phyloP scores from a whole-genome alignment of 1,140 invertebrate species.

The Diorhabda sublineata region DNA sequence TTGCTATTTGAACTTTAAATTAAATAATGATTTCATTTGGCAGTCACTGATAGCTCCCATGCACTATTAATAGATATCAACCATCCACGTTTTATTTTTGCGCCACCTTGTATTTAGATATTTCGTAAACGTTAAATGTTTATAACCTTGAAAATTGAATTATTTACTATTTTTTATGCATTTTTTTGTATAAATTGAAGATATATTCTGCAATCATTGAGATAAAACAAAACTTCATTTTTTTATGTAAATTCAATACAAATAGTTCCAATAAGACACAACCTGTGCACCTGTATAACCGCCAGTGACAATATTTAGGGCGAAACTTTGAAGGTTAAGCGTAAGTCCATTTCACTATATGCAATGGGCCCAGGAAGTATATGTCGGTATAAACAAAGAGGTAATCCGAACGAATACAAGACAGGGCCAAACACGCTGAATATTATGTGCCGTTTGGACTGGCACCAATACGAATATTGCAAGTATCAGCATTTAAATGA shows the following conservation, averaged over 20 bases:
- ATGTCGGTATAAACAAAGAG: conserved; percentile 27
- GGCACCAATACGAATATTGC: conserved; percentile 38
- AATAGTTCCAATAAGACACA: conserved; percentile 1
- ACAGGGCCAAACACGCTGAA: conserved; percentile 18
- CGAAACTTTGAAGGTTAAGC: conserved; percentile 15
- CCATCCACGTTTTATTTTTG: too few relatives aligned
- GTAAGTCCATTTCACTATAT: conserved; percentile 3
- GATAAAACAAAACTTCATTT: neutral
- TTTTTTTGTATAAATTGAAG: too few relatives aligned
- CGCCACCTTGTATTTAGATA: too few relatives aligned
- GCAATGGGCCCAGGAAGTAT: conserved; percentile 8
- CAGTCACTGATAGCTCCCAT: too few relatives aligned
- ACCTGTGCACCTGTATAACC: conserved; percentile 12
- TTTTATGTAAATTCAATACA: neutral
- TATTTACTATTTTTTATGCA: too few relatives aligned
- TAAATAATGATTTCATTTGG: too few relatives aligned
- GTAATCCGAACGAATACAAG: conserved; percentile 36
- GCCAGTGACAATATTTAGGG: neutral
- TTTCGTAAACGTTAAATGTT: too few relatives aligned
- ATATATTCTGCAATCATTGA: too few relatives aligned
- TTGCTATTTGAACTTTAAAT: too few relatives aligned
- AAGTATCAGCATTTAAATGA: conserved; percentile 39
- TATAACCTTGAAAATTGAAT: too few relatives aligned
- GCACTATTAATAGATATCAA: too few relatives aligned
- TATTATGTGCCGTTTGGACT: conserved; percentile 30